phyloP scores from a whole-genome alignment of 2,797 vertebrate genomes.

The Acanthopagrus latus region DNA sequence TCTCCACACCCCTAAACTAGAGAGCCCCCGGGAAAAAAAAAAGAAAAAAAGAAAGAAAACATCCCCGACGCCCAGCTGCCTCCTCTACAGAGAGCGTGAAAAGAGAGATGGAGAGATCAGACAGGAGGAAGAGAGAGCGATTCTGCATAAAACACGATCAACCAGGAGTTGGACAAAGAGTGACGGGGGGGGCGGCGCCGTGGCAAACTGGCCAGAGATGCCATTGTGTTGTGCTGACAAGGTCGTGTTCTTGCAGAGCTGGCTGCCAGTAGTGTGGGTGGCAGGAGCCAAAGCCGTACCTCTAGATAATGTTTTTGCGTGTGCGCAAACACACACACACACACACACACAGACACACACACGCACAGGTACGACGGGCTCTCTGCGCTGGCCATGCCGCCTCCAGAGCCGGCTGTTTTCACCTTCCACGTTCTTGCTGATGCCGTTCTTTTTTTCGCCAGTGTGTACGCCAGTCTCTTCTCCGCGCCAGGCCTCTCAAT shows the following conservation, averaged over 20 bases:
- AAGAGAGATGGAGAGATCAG: constrained; percentile 33
- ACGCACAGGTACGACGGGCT: constrained; percentile 19
- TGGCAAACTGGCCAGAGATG: constrained; percentile 28
- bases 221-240: constrained; percentile 30
- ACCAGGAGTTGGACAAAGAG: constrained; percentile 11
- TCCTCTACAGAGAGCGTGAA: constrained; percentile 46
- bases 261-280: constrained; percentile 44
- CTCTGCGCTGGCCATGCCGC: background rate
- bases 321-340: constrained; percentile 8
- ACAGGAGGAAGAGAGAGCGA: constrained; percentile 9
- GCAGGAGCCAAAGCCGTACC: constrained; percentile 34
- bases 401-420: constrained; percentile 8
- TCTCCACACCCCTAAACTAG: constrained; percentile 5
- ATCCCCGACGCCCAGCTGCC: constrained; percentile 39
- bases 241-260: constrained; percentile 43
- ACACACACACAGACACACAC: too few species aligned
- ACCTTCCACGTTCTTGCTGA: constrained; percentile 12
- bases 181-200: constrained; percentile 36
- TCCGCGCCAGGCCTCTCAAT: constrained; percentile 28
- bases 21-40: background rate
- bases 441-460: constrained; percentile 31
- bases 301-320: constrained; percentile 31
- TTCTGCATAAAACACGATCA: constrained; percentile 4
- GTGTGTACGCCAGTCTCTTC: constrained; percentile 23
- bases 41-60: too few species aligned